Base-by-base conservation (phyloP, 2,113 vertebrate species). In the Sinosuthora webbiana region DNA sequence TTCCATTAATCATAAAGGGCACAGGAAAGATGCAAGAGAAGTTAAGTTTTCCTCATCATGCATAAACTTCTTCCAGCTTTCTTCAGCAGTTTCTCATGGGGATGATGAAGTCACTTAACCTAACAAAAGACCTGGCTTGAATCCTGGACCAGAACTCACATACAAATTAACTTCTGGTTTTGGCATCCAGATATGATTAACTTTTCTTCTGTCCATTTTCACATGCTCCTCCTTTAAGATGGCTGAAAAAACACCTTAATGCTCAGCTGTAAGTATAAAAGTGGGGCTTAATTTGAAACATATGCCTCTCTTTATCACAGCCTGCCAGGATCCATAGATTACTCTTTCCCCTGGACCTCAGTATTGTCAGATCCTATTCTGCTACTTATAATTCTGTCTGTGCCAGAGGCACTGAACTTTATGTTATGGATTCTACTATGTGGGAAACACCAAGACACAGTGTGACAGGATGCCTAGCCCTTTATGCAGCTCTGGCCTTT, bases 111-210 rank as follows among this genome's bases (percentile, higher is more conserved):
- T 59, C 74, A 76, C 88, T 93, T 52, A 94, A 70, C 12, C 42
- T 69, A 76, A 68, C 62, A 84, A 95, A 95, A 89, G 67, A 71
- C 55, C 57, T 90, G 84, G 45, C 87, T 90, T 82, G 78, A 85
- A 85, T 93, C 87, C 93, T 95, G 65, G 33, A 71, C 49, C 62
- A 76, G 55, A 89, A 82, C 44, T 89, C 67, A 59, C 11, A 69
- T 14, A 69, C n/a, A 82, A 27, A 44, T 87, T 87, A 69, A 80
- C 92, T 94, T 85, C 92, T 93, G 85, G 41, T 69, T 96, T 87
- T 83, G 56, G 42, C 42, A 83, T 82, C 77, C n/a, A 91, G 39
- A 69, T 77, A 85, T 27, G 16, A 73, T 87, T 78, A 93, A 59
- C 70, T 82, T 42, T 75, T 84, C 62, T 79, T 84, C 50, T 91